Percentiles rank a stretch among this genome's conserved stretches.
Conservation (phyloP, 2,888 invertebrate genomes). For the Pristionchus arcanus region DNA sequence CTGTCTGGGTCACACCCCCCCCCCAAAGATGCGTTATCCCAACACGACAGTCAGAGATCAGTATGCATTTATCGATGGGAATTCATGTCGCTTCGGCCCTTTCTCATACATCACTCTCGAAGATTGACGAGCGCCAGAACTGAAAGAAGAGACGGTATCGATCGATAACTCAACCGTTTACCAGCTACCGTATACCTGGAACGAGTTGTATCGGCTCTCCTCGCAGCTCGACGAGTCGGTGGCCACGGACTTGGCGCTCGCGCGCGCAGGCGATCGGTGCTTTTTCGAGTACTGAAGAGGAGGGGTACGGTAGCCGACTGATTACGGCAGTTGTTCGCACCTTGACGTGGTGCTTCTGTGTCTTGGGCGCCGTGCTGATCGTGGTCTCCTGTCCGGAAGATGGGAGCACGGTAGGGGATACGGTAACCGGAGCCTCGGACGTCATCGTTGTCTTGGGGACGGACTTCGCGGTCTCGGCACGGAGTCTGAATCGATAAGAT, state of each 20-base stretch:
- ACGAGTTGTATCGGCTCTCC: slow-evolving; percentile 18
- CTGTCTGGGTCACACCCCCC: no score
- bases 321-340: not conserved
- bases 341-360: slow-evolving; percentile 4
- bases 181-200: slow-evolving; percentile 34
- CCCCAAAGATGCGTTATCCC: no score
- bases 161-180: not conserved
- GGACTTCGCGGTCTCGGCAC: no score
- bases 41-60: slow-evolving; percentile 7
- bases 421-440: not conserved
- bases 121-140: slow-evolving; percentile 50
- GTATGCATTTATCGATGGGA: not conserved
- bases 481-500: not conserved
- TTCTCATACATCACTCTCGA: slow-evolving; percentile 39
- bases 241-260: not conserved
- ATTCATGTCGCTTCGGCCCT: not conserved
- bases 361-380: not conserved
- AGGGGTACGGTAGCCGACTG: not conserved
- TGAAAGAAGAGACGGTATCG: not conserved
- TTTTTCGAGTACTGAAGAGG: slow-evolving; percentile 30
- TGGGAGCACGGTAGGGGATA: not conserved
- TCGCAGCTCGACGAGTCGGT: slow-evolving; percentile 44
- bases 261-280: not conserved
- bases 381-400: not conserved
- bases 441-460: not conserved